Percentiles rank a stretch among this genome's conserved stretches.
Evolutionary conservation across 2,797 vertebrate species (phyloP).

Genomic region (Halcyon leucocephala): DNA sequence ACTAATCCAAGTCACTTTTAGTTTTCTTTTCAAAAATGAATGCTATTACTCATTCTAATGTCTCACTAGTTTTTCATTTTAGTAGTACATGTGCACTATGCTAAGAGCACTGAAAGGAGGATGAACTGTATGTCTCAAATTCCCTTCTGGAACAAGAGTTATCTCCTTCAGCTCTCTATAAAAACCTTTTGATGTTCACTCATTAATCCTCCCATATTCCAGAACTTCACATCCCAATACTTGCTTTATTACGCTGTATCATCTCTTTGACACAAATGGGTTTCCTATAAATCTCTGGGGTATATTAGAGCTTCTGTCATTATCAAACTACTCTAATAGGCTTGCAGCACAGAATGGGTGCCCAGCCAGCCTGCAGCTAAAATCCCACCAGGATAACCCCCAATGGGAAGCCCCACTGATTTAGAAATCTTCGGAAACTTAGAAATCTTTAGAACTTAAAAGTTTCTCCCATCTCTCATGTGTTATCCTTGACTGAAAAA

Average conservation of each 20-base stretch:
- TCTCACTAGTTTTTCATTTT: background rate
- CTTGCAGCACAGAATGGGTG: background rate
- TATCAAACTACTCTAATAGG: background rate
- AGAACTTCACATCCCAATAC: conserved; percentile 7
- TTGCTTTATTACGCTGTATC: conserved; percentile 2
- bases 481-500: background rate
- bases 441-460: background rate
- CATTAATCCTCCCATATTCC: conserved; percentile 38
- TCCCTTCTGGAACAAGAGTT: conserved; percentile 11
- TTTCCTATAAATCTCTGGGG: conserved; percentile 38
- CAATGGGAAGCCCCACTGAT: background rate
- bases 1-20: background rate
- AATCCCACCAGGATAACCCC: background rate
- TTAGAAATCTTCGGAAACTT: background rate
- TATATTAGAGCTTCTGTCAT: conserved; percentile 25
- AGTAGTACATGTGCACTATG: background rate
- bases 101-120: background rate
- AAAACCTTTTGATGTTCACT: conserved; percentile 22
- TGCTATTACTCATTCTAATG: background rate
- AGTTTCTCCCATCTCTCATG: background rate
- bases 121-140: background rate
- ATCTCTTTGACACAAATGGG: background rate
- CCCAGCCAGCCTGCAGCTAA: background rate
- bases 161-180: background rate
- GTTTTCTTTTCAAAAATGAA: background rate